Percentiles rank a stretch among this genome's conserved stretches.
These are phyloP conservation scores for Colossoma macropomum DNA, from an alignment of 2,113 vertebrate species.

Conservation along the genomic window DNA sequence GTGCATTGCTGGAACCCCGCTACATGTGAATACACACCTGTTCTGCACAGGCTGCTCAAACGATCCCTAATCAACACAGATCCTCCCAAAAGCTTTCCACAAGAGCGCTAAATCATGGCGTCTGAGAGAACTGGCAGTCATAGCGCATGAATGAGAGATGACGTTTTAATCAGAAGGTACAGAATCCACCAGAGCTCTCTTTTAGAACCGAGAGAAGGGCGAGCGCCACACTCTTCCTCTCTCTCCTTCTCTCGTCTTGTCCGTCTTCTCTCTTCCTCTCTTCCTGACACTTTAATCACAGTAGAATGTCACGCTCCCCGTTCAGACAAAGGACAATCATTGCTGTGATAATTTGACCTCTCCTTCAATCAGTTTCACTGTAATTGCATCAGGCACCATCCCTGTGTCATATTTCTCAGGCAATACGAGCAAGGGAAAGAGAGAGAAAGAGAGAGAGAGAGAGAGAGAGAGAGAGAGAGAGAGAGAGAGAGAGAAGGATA, in stretches of 20 bases:
- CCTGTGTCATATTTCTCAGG: constrained; percentile 77
- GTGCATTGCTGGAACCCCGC: too few species aligned
- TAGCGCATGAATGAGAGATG: constrained; percentile 28
- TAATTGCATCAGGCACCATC: constrained; percentile 84
- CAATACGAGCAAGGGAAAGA: constrained; percentile 14
- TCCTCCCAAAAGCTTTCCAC: neutral
- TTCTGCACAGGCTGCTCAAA: too few species aligned
- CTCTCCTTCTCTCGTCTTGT: constrained; percentile 25
- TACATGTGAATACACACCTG: too few species aligned
- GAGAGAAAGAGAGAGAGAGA: neutral
- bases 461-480: too few species aligned
- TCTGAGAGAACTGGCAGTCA: constrained; percentile 3
- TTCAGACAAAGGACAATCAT: constrained; percentile 84
- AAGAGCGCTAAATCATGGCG: neutral
- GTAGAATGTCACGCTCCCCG: constrained; percentile 73
- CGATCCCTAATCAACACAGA: neutral
- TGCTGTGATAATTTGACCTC: constrained; percentile 82
- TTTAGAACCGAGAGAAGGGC: neutral
- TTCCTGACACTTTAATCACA: constrained; percentile 79
- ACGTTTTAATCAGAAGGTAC: constrained; percentile 48
- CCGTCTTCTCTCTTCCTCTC: constrained; percentile 42
- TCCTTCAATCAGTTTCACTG: constrained; percentile 81
- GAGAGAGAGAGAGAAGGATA: too few species aligned
- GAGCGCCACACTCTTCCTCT: neutral
- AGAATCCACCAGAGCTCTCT: constrained; percentile 15